phyloP scores from a whole-genome alignment of 2,888 invertebrate genomes.

The Microplitis manilae region DNA sequence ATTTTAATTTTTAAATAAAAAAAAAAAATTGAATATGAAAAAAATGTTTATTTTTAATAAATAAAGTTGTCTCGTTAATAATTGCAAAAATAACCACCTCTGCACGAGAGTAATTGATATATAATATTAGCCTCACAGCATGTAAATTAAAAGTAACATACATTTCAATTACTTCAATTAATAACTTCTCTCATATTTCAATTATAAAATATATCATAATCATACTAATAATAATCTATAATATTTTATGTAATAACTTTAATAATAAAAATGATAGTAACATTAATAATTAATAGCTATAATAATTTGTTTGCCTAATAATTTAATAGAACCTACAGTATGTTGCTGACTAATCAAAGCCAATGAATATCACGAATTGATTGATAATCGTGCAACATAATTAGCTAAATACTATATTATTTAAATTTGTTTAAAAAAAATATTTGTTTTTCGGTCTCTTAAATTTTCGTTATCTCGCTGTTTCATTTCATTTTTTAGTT shows the following conservation, averaged over 20 bases:
- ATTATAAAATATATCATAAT: slow-evolving; percentile 7
- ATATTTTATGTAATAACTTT: background rate
- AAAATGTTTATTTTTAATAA: too few relatives aligned
- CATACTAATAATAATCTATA: slow-evolving; percentile 3
- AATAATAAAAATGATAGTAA: slow-evolving; percentile 14
- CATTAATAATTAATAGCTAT: slow-evolving; percentile 25
- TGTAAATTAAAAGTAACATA: background rate
- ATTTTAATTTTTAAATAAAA: too few relatives aligned
- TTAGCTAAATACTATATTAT: background rate
- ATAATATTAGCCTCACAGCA: background rate
- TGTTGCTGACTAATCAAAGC: slow-evolving; percentile 4
- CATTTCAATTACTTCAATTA: background rate
- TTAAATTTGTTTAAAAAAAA: background rate
- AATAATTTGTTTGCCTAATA: background rate
- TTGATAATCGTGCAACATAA: background rate
- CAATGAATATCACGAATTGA: background rate
- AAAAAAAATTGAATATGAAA: too few relatives aligned
- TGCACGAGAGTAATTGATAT: background rate
- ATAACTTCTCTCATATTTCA: background rate
- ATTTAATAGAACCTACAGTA: background rate
- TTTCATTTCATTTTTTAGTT: slow-evolving; percentile 32
- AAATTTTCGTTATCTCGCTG: slow-evolving; percentile 4
- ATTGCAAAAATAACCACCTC: background rate
- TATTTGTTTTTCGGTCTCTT: background rate
- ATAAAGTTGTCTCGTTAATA: background rate